Evolutionary conservation across 2,888 invertebrate genomes (phyloP).

Genomic region (Dorcus hopei): DNA sequence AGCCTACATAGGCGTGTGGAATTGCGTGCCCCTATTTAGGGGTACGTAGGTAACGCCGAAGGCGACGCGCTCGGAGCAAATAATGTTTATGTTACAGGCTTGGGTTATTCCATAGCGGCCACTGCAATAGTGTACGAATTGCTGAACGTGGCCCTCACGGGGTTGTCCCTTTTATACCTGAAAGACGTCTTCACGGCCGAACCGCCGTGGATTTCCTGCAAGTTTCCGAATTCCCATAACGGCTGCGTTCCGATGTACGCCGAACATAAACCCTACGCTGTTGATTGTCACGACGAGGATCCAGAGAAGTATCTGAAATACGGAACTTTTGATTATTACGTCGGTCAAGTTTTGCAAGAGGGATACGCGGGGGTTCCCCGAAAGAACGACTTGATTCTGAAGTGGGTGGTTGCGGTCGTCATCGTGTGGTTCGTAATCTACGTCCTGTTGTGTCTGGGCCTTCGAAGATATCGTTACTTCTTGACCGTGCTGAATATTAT

Average conservation of each 20-base stretch:
- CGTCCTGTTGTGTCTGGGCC: conserved; percentile 4
- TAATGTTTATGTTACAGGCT: conserved; percentile 2
- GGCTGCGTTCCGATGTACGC: conserved; percentile 1
- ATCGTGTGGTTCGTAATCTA: conserved; percentile 8
- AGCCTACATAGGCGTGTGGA: conserved; percentile 14
- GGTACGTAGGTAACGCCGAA: not conserved
- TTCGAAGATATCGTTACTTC: conserved; percentile 5
- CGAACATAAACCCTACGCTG: conserved; percentile 1
- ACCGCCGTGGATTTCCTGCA: conserved; percentile 8
- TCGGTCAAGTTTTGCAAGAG: conserved; percentile 2
- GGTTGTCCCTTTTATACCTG: conserved; percentile 7
- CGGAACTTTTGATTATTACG: conserved; percentile 10
- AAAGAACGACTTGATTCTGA: not conserved
- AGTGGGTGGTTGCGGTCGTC: not conserved
- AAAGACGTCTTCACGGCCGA: not conserved
- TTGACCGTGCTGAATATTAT: conserved; percentile 7
- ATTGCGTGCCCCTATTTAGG: conserved; percentile 13
- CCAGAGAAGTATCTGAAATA: not conserved
- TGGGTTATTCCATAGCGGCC: conserved; percentile 11
- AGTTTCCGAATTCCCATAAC: not conserved
- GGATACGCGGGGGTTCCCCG: not conserved
- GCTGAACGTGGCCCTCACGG: conserved; percentile 1
- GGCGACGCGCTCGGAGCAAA: not conserved
- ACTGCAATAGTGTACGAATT: conserved; percentile 3
- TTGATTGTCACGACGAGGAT: not conserved